Conservation (phyloP, 2,113 vertebrate species). For the Ictidomys tridecemlineatus region DNA sequence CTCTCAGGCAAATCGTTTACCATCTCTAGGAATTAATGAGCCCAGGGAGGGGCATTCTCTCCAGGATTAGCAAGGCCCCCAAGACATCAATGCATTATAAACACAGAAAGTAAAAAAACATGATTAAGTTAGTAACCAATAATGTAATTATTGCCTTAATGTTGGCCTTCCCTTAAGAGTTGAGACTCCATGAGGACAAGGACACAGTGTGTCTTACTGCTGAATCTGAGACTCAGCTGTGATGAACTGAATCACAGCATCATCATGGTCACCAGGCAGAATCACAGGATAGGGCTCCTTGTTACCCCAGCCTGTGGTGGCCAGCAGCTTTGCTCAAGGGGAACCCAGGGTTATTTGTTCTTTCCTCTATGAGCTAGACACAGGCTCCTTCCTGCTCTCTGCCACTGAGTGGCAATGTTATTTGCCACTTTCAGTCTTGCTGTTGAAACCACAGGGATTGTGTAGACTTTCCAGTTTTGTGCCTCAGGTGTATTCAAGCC, state of each 20-base stretch:
- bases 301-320: not conserved
- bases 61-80: not conserved
- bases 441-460: not conserved
- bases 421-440: not conserved
- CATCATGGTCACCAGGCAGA: not conserved
- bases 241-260: not conserved
- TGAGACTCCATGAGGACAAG: not conserved
- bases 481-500: not conserved
- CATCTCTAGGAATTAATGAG: not conserved
- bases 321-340: not conserved
- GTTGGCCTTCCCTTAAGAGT: not conserved
- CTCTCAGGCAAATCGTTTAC: not conserved
- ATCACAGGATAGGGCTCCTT: not conserved
- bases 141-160: not conserved
- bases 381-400: not conserved
- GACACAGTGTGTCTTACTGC: not conserved
- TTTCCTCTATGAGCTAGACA: accelerated
- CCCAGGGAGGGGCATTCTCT: not conserved
- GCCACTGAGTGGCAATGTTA: not conserved
- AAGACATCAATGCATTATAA: not conserved
- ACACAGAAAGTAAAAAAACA: not conserved
- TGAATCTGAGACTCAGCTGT: not conserved
- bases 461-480: not conserved
- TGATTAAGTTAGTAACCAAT: not conserved
- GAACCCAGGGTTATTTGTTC: not conserved